Evolutionary conservation across 1,140 invertebrate genomes (phyloP), one percentile per base, ranked within the genome.

Genomic region (Episyrphus balteatus): DNA sequence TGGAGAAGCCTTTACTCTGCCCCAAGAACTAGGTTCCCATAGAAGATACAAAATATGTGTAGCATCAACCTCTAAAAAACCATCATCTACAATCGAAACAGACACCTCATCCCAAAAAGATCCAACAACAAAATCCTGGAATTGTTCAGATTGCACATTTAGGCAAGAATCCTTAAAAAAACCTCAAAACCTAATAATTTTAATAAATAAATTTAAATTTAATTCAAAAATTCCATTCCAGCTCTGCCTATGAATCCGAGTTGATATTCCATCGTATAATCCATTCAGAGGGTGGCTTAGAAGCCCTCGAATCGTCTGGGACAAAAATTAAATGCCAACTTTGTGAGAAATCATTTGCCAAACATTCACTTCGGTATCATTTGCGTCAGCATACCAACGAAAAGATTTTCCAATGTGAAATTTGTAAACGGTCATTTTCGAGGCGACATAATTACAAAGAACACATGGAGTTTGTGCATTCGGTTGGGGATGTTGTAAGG

Each of bases 311-410:
- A 26, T 61, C 65, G 42, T 9, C 57, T 32, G 46, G 67, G 9
- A 56, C 61, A 3, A 79, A 76, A 62, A 82, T 82, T 38, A 61
- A 64, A 1, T 87, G 84, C 53, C 77, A 78, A 0, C 51, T 80
- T 1, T 86, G 87, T 50, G 69, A 80, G 0, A 83, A 83, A 49
- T 73, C 75, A 14, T 84, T 88, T 51, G 75, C 70, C 12, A 87
- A 85, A 57, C 63, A 75, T 1, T 80, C 81, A 0, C 66, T 89
- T 12, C 70, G 78, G 2, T 75, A 77, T 26, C 86, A 90, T 59
- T 69, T 88, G 36, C 72, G 80, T 18, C 73, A 75, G 26, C 86
- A 86, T 56, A 88, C 84, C 0, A 78, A 83, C 15, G 90, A 93
- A 58, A 81, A 84, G 51, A 85, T 86, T 0, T 88, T 77, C 51